Evolutionary conservation across 1,140 invertebrate species (phyloP), one percentile per base, ranked within the genome.

Genomic region (Cydia fagiglandana): DNA sequence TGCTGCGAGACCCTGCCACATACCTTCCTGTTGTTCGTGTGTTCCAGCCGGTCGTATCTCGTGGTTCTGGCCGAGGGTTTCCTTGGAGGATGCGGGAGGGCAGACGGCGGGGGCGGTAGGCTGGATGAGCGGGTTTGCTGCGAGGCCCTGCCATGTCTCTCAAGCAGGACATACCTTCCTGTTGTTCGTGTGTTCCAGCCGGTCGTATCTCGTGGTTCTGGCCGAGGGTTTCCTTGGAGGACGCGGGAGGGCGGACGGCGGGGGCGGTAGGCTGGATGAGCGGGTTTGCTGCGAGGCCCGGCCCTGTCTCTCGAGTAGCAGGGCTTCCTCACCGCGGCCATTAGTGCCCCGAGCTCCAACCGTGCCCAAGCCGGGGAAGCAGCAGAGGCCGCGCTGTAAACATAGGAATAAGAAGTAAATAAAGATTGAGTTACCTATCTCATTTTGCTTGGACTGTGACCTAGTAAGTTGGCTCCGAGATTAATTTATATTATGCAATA

Each of bases 351-450:
- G 94, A 4, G 81, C 88, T 0, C 88, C 88, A 28, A 91, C 94
- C 88, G 96, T 94, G 95, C 96, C 94, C 94, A 96, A 95, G 93
- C 97, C 96, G 94, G 96, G 96, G 96, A 97, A 97, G 95, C 96
- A 97, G 95, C 96, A 97, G 90, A 96, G 95, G 88, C 95, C 96
- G 88, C 96, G 95, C 96, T 96, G 95, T 94, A 95, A 95, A 91
- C 89, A 93, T 34, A 70, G 38, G 38, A 41, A 47, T 47, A 47
- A 13, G 4, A 12, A 13, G 13, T 0, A 47, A 47, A n/a, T 53
- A 17, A 17, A 15, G 13, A 15, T 53, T 47, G 45, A 53, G 2
- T 4, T 53, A 53, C n/a, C 15, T 53, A 53, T n/a, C 4, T 53
- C 4, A n/a, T n/a, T 53, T 53, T 47, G 10, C 28, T n/a, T 28